These are phyloP conservation scores for Periparus ater DNA, from an alignment of 2,797 vertebrate genomes.

Conservation along the genomic window DNA sequence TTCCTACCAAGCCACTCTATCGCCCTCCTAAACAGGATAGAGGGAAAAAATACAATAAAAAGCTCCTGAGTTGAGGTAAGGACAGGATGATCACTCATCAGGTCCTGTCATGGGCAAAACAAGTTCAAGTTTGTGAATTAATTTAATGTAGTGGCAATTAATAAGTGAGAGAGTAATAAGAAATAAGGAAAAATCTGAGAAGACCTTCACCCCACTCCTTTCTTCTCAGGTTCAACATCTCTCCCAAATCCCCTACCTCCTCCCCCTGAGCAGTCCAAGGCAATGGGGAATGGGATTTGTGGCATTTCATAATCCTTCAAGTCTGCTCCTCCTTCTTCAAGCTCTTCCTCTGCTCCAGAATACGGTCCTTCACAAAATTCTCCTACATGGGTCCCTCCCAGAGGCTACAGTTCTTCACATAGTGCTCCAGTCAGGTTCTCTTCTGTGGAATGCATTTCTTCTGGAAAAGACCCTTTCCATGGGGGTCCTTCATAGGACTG, in stretches of 20 bases:
- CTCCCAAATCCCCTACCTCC: not conserved
- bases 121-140: not conserved
- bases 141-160: not conserved
- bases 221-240: not conserved
- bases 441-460: rapidly evolving
- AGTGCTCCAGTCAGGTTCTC: rapidly evolving
- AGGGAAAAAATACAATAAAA: not conserved
- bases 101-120: not conserved
- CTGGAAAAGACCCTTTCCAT: not conserved
- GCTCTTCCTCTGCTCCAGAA: not conserved
- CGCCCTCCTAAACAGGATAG: not conserved
- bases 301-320: not conserved
- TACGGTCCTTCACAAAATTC: not conserved
- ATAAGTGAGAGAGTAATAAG: not conserved
- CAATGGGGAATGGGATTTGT: not conserved
- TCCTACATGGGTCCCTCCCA: not conserved
- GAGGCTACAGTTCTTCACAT: not conserved
- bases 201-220: rapidly evolving
- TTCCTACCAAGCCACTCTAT: not conserved
- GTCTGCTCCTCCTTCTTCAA: not conserved
- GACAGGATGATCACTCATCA: not conserved
- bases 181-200: not conserved
- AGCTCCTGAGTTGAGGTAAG: not conserved
- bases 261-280: rapidly evolving
- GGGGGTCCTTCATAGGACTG: not conserved